Evolutionary conservation across 1,140 invertebrate species (phyloP), one percentile per base, ranked within the genome.

Genomic region (Latrodectus geometricus): DNA sequence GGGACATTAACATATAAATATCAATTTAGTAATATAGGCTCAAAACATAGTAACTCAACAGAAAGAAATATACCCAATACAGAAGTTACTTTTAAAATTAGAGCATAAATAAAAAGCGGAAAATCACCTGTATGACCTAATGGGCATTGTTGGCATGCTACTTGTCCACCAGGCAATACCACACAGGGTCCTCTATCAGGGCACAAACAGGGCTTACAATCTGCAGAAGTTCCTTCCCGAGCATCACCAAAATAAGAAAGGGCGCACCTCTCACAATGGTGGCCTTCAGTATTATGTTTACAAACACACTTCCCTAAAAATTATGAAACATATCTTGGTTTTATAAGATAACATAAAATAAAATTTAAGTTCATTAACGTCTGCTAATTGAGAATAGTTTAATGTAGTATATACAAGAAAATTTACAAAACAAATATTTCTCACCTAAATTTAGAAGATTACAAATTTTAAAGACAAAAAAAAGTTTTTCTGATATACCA

Each of bases 271-370:
- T 99, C 97, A 90, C 98, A 99, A 90, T 98, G 97, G 77, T 96
- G 95, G 12, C 99, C 98, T 49, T 95, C 95, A 0, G 99, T 99
- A 90, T 99, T 98, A 91, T 99, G 95, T 89, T 97, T 94, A 91
- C 99, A 99, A 89, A 98, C 98, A 92, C 98, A 99, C 86, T 95
- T 94, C 95, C 96, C 97, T 78, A 96, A 96, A 89, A 98, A 96
- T 15, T n/a, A 61, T 61, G 54, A 14, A 35, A 35, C 1, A 35
- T 35, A 35, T 35, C n/a, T 35, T 35, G 5, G 2, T 35, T 35
- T 35, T 5, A 3, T 35, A 5, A 35, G 35, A 5, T 35, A 35
- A 35, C 2, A 35, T 35, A 35, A 35, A 35, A 5, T 5, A 35
- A 35, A 35, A 35, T 35, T 35, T 35, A 35, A 35, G 1, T 35